Evolutionary conservation across 2,888 invertebrate species (phyloP).

Genomic region (Carterocephalus palaemon): DNA sequence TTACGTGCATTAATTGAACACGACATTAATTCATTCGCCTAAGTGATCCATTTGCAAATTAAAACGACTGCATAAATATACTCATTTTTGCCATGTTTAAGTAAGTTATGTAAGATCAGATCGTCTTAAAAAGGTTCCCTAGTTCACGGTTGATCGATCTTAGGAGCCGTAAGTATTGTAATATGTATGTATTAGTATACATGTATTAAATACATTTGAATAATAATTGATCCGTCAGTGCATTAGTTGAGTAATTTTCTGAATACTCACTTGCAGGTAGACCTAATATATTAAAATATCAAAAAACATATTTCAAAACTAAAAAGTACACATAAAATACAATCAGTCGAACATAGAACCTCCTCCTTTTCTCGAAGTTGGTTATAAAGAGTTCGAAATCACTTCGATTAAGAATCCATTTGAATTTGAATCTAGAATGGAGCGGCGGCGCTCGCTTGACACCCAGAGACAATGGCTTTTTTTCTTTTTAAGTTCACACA

Average conservation of each 20-base stretch:
- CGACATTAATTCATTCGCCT: conserved; percentile 1
- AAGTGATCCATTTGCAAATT: conserved; percentile 18
- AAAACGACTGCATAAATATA: conserved; percentile 6
- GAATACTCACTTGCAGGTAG: no score
- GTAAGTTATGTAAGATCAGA: background rate
- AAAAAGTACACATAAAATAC: no score
- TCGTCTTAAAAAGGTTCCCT: no score
- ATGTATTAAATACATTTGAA: background rate
- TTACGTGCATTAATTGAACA: conserved; percentile 6
- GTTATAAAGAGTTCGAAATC: background rate
- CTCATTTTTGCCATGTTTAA: conserved; percentile 11
- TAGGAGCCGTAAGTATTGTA: no score
- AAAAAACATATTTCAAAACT: background rate
- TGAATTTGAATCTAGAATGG: background rate
- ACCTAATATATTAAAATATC: no score
- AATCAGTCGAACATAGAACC: no score
- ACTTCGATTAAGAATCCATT: background rate
- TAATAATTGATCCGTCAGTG: background rate
- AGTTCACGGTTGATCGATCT: no score
- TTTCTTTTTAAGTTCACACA: conserved; percentile 13
- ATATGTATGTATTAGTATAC: background rate
- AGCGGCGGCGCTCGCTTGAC: conserved; percentile 5
- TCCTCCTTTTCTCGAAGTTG: no score
- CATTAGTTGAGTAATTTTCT: no score
- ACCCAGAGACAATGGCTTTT: conserved; percentile 5